Percentiles rank a stretch among this genome's conserved stretches.
Conservation (phyloP, 2,113 vertebrate species). For the Lutjanus erythropterus region DNA sequence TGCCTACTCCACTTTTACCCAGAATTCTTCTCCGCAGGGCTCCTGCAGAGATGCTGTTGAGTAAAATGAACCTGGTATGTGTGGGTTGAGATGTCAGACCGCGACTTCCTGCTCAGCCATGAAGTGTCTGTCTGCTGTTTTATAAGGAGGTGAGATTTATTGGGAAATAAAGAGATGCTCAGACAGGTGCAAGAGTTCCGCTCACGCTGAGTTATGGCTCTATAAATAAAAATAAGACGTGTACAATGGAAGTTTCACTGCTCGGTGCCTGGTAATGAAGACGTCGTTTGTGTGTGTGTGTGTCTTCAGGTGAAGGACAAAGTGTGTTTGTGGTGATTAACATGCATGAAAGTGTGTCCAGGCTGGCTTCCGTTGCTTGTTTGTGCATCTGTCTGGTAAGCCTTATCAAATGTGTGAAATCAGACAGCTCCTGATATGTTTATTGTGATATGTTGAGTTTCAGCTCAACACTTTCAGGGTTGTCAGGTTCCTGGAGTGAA, state of each 20-base stretch:
- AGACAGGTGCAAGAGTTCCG: conserved; percentile 64
- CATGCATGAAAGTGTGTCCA: background rate
- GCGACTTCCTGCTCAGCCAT: conserved; percentile 40
- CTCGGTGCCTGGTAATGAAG: conserved; percentile 1
- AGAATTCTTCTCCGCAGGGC: conserved; percentile 13
- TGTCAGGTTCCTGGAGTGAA: background rate
- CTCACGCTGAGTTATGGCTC: conserved; percentile 57
- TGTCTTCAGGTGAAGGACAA: background rate
- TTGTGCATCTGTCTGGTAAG: background rate
- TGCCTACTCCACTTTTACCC: conserved; percentile 13
- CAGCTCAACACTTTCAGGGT: background rate
- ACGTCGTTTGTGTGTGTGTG: conserved; percentile 1
- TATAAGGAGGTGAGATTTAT: conserved; percentile 60
- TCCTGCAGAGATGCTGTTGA: conserved; percentile 26
- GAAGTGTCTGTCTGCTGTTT: conserved; percentile 48
- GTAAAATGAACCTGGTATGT: conserved; percentile 34
- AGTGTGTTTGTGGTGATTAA: background rate
- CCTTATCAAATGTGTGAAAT: background rate
- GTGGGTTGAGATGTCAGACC: conserved; percentile 45
- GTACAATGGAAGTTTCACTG: conserved; percentile 21
- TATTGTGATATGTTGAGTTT: too few relatives aligned
- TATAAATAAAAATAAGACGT: conserved; percentile 64
- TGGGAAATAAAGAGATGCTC: conserved; percentile 59
- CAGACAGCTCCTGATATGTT: background rate
- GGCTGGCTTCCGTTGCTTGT: conserved; percentile 1